Percentiles rank a stretch among this genome's conserved stretches.
phyloP scores from a whole-genome alignment of 2,888 invertebrate genomes.

The Nomada ferruginata region DNA sequence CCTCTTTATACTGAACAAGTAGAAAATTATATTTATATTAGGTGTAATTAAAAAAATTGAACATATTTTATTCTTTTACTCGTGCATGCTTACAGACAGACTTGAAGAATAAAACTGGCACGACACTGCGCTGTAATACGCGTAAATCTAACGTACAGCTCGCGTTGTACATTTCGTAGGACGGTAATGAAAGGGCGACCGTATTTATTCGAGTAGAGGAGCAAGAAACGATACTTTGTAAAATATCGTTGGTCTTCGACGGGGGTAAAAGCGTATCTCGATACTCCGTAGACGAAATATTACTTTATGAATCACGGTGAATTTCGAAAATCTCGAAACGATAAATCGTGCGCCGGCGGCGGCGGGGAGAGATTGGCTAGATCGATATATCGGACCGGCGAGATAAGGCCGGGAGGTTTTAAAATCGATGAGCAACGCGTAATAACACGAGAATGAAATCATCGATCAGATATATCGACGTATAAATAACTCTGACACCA shows the following conservation, averaged over 20 bases:
- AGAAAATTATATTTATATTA: too few species aligned
- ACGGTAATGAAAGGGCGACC: not conserved
- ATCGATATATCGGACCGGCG: slow-evolving; percentile 19
- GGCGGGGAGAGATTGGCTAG: not conserved
- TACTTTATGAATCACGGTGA: slow-evolving; percentile 34
- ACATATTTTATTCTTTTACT: not conserved
- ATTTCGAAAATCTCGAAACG: slow-evolving; percentile 26
- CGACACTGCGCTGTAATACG: not conserved
- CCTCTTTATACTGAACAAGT: too few species aligned
- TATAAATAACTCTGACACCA: slow-evolving; percentile 6
- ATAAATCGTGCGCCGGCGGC: slow-evolving; percentile 6
- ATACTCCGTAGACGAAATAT: slow-evolving; percentile 31
- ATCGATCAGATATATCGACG: slow-evolving; percentile 37
- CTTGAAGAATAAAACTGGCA: not conserved
- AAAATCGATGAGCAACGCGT: slow-evolving; percentile 15
- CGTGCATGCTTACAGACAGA: not conserved
- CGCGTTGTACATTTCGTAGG: not conserved
- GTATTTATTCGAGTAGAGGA: not conserved
- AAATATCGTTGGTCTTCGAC: slow-evolving; percentile 25
- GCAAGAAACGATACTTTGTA: not conserved
- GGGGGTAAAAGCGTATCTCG: slow-evolving; percentile 12
- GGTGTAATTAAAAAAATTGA: not conserved
- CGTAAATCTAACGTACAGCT: not conserved
- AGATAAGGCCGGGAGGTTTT: slow-evolving; percentile 26
- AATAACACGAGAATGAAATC: slow-evolving; percentile 41